Conservation (phyloP, 2,888 invertebrate species). For the Saturnia pavonia region DNA sequence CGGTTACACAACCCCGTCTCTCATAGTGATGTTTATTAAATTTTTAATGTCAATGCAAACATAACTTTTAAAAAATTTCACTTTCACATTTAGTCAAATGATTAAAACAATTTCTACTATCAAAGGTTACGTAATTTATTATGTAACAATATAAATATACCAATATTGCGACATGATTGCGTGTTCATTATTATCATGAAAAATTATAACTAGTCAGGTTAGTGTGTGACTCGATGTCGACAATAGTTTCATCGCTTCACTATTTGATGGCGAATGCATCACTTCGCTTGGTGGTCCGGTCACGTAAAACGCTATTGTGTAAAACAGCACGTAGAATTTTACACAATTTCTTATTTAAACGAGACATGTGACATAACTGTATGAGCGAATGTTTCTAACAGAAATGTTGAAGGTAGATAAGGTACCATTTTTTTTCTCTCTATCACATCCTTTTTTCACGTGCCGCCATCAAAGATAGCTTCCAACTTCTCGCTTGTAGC, state of each 20-base stretch:
- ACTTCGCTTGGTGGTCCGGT: constrained; percentile 34
- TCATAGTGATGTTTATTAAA: constrained; percentile 45
- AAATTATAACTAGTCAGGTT: neutral
- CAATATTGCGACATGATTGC: neutral
- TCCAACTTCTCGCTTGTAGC: no score
- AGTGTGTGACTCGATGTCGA: constrained; percentile 16
- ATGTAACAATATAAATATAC: no score
- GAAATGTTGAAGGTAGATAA: constrained; percentile 1
- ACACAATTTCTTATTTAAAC: constrained; percentile 33
- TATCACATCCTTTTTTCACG: no score
- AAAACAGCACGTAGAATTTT: constrained; percentile 42
- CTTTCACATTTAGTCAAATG: constrained; percentile 14
- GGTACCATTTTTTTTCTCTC: no score
- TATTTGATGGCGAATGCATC: constrained; percentile 30
- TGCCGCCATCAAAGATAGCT: no score
- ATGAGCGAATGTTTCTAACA: constrained; percentile 20
- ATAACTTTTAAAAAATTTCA: constrained; percentile 9
- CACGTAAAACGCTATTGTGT: constrained; percentile 41
- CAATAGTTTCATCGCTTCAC: constrained; percentile 22
- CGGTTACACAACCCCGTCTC: constrained; percentile 48
- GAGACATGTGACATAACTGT: constrained; percentile 38
- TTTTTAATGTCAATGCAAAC: constrained; percentile 5
- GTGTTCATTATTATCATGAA: neutral
- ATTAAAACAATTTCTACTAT: neutral
- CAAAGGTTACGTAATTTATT: neutral